Base-by-base conservation (phyloP, 2,113 vertebrate genomes). In the Actinemys pallida region DNA sequence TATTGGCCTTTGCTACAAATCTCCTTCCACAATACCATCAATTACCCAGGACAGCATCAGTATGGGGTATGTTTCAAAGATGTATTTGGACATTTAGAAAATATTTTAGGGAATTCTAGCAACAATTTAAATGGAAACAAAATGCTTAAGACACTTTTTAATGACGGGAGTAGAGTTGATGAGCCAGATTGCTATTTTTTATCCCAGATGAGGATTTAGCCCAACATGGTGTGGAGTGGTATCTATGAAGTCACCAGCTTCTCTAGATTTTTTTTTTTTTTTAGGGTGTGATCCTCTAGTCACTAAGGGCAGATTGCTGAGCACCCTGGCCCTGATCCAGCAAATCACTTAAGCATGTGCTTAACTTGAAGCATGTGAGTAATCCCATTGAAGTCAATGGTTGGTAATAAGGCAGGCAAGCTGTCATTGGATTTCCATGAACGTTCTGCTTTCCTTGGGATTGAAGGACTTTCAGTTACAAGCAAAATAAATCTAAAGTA, bases 191-290 rank as follows among this genome's bases (percentile, higher is more conserved):
- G 53, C 42, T 79, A 2, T 83, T 83, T 39, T 49, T 31, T 24
- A 57, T 25, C 14, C n/a, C 45, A 87, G 50, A 22, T 13, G 56
- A 88, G 11, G 3, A 49, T 8, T 25, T 11, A 47, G 3, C 35
- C 11, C 8, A 45, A 9, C 35, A 24, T 35, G 20, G 1, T 0
- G 62, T 56, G 35, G 13, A 11, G 31, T 81, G 45, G 49, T 3
- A 93, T 29, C 35, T 42, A 31, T 0, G 0, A 5, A 56, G 6
- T 0, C 1, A 84, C 76, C 3, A 6, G 59, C 39, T 6, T 20
- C 50, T 25, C 12, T 16, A n/a, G 42, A 1, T 76, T 59, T 83
- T 39, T 27, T 27, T 10, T 24, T 11, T 56, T 20, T 56, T 10
- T 17, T 50, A 20, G 7, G 84, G 6, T 1, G 24, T 1, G 0